Evolutionary conservation across 1,140 invertebrate genomes (phyloP).

Genomic region (Caenorhabditis brenneri): DNA sequence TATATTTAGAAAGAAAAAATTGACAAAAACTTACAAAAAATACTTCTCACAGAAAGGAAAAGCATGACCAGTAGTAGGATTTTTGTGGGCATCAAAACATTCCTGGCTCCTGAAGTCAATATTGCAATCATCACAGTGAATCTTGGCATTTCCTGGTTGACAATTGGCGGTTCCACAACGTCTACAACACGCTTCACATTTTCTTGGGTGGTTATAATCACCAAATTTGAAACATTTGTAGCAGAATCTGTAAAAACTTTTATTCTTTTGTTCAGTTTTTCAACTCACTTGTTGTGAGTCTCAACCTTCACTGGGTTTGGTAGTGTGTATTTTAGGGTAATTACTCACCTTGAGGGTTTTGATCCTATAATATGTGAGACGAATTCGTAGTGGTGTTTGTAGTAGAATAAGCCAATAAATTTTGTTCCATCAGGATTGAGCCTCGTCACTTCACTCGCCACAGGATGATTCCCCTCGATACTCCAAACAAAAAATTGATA

Average conservation of each 20-base stretch:
- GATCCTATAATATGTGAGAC: background rate
- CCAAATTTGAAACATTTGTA: background rate
- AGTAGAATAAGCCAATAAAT: background rate
- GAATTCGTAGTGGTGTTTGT: background rate
- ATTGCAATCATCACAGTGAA: no score
- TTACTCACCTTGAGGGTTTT: background rate
- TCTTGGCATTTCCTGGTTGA: background rate
- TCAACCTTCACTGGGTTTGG: no score
- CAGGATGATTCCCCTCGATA: background rate
- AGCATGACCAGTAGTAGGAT: background rate
- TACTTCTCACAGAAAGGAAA: background rate
- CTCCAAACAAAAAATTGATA: background rate
- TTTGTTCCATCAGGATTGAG: background rate
- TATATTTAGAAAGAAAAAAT: background rate
- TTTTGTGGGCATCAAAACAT: no score
- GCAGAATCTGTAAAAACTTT: background rate
- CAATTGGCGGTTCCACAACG: background rate
- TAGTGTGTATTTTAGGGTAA: no score
- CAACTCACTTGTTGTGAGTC: no score
- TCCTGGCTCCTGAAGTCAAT: no score
- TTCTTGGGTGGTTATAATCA: background rate
- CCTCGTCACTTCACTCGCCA: background rate
- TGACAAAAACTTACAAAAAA: background rate
- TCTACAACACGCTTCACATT: background rate
- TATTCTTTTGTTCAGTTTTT: background rate